phyloP scores from a whole-genome alignment of 2,888 invertebrate genomes.

The Lasioglossum leucozonium region DNA sequence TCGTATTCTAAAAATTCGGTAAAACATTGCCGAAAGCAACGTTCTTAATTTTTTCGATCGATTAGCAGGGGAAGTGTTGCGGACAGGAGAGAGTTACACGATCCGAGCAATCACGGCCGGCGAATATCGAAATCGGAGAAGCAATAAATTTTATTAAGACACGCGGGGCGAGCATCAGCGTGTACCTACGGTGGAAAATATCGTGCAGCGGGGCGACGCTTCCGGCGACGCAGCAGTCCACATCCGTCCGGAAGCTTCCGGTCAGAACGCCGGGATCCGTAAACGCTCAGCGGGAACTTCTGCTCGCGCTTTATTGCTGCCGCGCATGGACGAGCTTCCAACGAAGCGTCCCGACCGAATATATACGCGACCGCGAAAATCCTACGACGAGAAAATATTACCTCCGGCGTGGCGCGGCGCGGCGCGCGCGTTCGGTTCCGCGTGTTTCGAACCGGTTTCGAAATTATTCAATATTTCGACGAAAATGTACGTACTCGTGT shows the following conservation, averaged over 20 bases:
- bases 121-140: conserved; percentile 4
- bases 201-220: conserved; percentile 66
- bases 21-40: no score
- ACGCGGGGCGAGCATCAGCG: conserved; percentile 28
- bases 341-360: conserved; percentile 50
- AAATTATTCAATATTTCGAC: neutral
- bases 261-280: conserved; percentile 60
- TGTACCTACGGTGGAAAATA: conserved; percentile 63
- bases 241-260: conserved; percentile 73
- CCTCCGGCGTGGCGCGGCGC: neutral
- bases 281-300: conserved; percentile 68
- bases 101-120: neutral
- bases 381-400: conserved; percentile 14
- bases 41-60: no score
- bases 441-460: neutral
- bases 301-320: conserved; percentile 66
- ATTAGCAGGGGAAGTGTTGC: no score
- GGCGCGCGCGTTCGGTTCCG: no score
- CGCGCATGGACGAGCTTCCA: conserved; percentile 54
- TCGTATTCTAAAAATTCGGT: no score
- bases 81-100: neutral
- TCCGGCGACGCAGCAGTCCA: conserved; percentile 68
- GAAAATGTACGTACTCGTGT: neutral
- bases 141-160: conserved; percentile 45
- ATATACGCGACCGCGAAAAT: neutral